phyloP scores from a whole-genome alignment of 2,113 vertebrate genomes.

The Malaclemys terrapin region DNA sequence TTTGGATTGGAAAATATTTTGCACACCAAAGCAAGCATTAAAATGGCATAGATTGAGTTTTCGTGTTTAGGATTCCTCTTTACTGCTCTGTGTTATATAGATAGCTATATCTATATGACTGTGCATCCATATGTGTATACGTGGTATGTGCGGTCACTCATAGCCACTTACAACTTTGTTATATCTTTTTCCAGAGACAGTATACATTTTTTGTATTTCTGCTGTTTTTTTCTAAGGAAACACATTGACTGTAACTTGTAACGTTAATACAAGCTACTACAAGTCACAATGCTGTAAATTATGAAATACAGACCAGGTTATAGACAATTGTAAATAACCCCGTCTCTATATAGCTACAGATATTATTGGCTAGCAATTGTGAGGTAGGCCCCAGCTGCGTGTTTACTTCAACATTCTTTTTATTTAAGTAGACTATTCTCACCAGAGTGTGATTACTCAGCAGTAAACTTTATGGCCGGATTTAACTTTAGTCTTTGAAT shows the following conservation, averaged over 20 bases:
- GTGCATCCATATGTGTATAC: accelerated
- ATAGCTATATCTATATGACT: not conserved
- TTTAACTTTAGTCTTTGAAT: constrained; percentile 87
- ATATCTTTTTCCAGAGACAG: not conserved
- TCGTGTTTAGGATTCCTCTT: not conserved
- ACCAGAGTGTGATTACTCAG: constrained; percentile 86
- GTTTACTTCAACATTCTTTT: constrained; percentile 82
- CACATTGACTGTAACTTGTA: constrained; percentile 71
- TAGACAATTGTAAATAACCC: constrained; percentile 70
- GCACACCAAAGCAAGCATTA: constrained; percentile 25
- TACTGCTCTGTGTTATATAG: not conserved
- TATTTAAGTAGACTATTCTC: constrained; percentile 83
- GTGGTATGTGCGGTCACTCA: accelerated
- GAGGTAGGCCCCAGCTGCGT: constrained; percentile 83
- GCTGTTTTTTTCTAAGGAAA: constrained; percentile 25
- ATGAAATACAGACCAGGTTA: constrained; percentile 67
- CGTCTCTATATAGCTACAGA: constrained; percentile 32
- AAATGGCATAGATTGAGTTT: constrained; percentile 8
- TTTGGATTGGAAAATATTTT: constrained; percentile 58
- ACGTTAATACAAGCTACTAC: constrained; percentile 64
- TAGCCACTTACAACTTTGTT: accelerated
- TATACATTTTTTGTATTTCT: not conserved
- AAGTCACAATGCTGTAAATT: constrained; percentile 70
- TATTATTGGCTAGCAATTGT: constrained; percentile 71
- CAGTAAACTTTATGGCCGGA: constrained; percentile 90